These are phyloP conservation scores for Sphaerophoria taeniata DNA, from an alignment of 2,888 invertebrate genomes.

Conservation along the genomic window DNA sequence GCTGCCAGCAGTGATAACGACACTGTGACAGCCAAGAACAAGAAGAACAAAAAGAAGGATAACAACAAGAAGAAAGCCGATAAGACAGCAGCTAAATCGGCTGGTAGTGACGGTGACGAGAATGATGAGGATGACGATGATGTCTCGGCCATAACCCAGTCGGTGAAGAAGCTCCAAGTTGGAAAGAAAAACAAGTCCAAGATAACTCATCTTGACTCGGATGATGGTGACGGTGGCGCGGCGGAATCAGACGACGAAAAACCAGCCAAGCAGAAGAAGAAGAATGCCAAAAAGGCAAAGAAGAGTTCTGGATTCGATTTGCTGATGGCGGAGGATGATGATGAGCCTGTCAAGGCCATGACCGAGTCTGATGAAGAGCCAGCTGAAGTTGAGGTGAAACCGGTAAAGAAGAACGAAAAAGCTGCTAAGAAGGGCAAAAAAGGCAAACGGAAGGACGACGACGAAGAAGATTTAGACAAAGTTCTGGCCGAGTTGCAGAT, in stretches of 20 bases:
- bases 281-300: slow-evolving; percentile 77
- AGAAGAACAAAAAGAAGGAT: slow-evolving; percentile 80
- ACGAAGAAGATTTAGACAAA: slow-evolving; percentile 90
- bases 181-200: slow-evolving; percentile 84
- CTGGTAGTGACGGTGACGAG: slow-evolving; percentile 82
- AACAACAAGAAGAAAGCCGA: slow-evolving; percentile 79
- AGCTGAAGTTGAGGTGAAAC: slow-evolving; percentile 84
- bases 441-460: slow-evolving; percentile 89
- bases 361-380: slow-evolving; percentile 77
- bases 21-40: slow-evolving; percentile 82
- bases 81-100: slow-evolving; percentile 76
- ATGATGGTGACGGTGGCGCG: slow-evolving; percentile 82
- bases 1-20: slow-evolving; percentile 75
- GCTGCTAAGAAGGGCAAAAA: slow-evolving; percentile 89
- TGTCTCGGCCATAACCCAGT: slow-evolving; percentile 83
- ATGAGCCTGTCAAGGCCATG: slow-evolving; percentile 75
- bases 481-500: slow-evolving; percentile 90
- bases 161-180: slow-evolving; percentile 85
- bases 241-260: slow-evolving; percentile 83
- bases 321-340: slow-evolving; percentile 86
- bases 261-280: slow-evolving; percentile 80
- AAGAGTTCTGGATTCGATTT: slow-evolving; percentile 87
- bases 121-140: slow-evolving; percentile 81
- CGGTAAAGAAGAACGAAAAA: slow-evolving; percentile 81
- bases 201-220: slow-evolving; percentile 78